phyloP scores from a whole-genome alignment of 2,113 vertebrate species.

The Seriola dumerili region DNA sequence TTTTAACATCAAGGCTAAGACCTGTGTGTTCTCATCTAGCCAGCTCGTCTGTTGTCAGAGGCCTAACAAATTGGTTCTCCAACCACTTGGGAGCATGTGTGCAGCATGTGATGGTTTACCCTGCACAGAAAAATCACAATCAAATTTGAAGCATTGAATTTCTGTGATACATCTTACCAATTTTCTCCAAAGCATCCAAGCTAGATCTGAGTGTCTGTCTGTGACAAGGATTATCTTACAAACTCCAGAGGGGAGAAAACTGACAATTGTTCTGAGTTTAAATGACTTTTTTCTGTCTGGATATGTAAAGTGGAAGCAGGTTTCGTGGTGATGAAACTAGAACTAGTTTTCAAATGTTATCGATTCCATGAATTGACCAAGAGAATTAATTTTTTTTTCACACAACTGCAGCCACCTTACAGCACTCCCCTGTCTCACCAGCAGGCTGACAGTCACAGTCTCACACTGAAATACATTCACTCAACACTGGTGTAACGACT shows the following conservation, averaged over 20 bases:
- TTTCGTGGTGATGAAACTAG: conserved; percentile 13
- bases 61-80: conserved; percentile 79
- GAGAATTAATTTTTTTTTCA: not conserved
- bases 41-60: conserved; percentile 67
- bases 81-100: conserved; percentile 71
- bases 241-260: conserved; percentile 50
- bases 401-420: not conserved
- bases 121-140: conserved; percentile 72
- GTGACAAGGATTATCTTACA: conserved; percentile 69
- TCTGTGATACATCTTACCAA: conserved; percentile 70
- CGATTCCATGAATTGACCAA: not conserved
- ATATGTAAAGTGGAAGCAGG: conserved; percentile 23
- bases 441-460: not conserved
- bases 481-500: no score
- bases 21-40: conserved; percentile 63
- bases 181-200: conserved; percentile 65
- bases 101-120: conserved; percentile 60
- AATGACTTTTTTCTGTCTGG: conserved; percentile 22
- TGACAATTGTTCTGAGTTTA: conserved; percentile 52
- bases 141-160: conserved; percentile 74
- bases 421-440: not conserved
- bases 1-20: conserved; percentile 61
- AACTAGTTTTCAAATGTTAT: not conserved
- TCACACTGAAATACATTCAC: not conserved
- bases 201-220: conserved; percentile 47